phyloP scores from a whole-genome alignment of 64 coral and sea anemone species.

The Dendrophyllia cribrosa region DNA sequence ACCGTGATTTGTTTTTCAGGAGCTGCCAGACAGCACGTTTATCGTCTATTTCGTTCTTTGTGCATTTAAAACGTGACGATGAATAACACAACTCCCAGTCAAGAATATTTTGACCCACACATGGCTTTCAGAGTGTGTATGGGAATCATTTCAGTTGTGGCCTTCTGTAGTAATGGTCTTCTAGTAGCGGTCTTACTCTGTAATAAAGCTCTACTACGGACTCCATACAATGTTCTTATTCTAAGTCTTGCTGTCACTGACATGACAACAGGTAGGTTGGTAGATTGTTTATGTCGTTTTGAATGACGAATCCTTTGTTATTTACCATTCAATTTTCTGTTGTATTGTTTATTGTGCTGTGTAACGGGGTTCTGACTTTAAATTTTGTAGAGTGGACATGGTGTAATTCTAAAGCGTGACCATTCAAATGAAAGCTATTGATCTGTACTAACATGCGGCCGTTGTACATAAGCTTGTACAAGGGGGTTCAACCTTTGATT shows the following conservation, averaged over 20 bases:
- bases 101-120: slow-evolving; percentile 30
- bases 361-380: too few species aligned
- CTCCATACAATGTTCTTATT: slow-evolving; percentile 64
- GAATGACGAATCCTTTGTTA: too few species aligned
- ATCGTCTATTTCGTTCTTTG: not conserved
- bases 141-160: slow-evolving; percentile 55
- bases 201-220: slow-evolving; percentile 53
- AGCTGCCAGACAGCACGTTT: too few species aligned
- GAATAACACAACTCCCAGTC: not conserved
- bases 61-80: not conserved
- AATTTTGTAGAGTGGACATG: too few species aligned
- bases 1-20: too few species aligned
- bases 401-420: too few species aligned
- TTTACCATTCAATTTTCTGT: too few species aligned
- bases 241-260: slow-evolving; percentile 64
- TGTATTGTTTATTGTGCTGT: too few species aligned
- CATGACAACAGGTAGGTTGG: slow-evolving; percentile 49
- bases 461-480: too few species aligned
- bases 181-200: slow-evolving; percentile 21
- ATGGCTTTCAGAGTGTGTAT: slow-evolving; percentile 48
- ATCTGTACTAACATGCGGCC: too few species aligned
- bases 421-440: too few species aligned
- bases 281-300: not conserved
- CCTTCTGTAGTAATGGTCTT: slow-evolving; percentile 51
- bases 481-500: too few species aligned